Percentiles rank a stretch among this genome's conserved stretches.
Evolutionary conservation across 2,888 invertebrate genomes (phyloP).

Genomic region (Cistogaster globosa): DNA sequence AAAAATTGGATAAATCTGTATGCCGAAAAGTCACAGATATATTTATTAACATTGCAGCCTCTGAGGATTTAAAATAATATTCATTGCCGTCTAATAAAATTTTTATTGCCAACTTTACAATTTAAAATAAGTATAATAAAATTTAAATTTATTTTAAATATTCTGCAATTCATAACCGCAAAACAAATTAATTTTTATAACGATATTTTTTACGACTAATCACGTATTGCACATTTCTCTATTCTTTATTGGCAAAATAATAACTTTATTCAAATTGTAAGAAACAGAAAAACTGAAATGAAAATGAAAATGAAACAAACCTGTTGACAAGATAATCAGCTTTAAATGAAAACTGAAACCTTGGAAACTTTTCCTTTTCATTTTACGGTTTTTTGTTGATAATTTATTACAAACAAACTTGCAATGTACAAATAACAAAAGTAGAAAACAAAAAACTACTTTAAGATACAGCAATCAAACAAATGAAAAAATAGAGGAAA

Average conservation of each 20-base stretch:
- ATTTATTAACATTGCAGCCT: too few relatives aligned
- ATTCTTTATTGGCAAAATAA: too few relatives aligned
- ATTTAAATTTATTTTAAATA: too few relatives aligned
- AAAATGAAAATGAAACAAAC: constrained; percentile 53
- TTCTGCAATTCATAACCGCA: too few relatives aligned
- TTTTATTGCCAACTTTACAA: too few relatives aligned
- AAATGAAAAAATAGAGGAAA: background rate
- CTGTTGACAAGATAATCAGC: constrained; percentile 70
- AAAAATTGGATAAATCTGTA: too few relatives aligned
- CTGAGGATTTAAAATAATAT: too few relatives aligned
- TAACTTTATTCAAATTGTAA: constrained; percentile 16
- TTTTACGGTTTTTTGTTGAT: constrained; percentile 5
- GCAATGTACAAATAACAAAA: constrained; percentile 38
- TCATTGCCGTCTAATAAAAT: too few relatives aligned
- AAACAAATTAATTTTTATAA: constrained; percentile 6
- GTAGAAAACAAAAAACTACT: constrained; percentile 10
- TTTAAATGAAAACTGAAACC: constrained; percentile 64
- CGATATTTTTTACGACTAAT: constrained; percentile 10
- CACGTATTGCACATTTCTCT: constrained; percentile 5
- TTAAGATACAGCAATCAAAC: background rate
- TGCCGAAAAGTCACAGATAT: too few relatives aligned
- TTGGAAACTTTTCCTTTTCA: constrained; percentile 36
- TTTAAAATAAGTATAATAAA: too few relatives aligned
- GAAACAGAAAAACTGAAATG: constrained; percentile 14
- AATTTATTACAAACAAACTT: too few relatives aligned